Conservation (phyloP, 2,113 vertebrate genomes). For the Pycnonotus jocosus region DNA sequence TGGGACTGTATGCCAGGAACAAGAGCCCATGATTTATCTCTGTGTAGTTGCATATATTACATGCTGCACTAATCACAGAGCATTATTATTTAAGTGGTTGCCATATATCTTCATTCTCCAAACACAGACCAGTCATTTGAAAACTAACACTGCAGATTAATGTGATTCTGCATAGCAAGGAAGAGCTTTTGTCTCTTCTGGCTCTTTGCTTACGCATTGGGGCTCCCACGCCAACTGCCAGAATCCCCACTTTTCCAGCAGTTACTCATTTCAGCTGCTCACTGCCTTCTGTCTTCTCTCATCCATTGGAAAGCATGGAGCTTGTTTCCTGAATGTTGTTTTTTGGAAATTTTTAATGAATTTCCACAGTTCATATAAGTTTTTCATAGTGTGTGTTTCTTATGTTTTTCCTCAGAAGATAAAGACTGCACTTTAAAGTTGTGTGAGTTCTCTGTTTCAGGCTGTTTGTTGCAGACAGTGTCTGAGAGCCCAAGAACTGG, state of each 20-base stretch:
- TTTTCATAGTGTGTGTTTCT: neutral
- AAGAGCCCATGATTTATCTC: neutral
- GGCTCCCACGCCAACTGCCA: fast-evolving
- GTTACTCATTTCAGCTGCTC: neutral
- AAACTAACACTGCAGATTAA: neutral
- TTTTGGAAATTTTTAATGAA: neutral
- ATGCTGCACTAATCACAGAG: neutral
- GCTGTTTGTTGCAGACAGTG: neutral
- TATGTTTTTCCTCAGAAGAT: neutral
- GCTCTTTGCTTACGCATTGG: fast-evolving
- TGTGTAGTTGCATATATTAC: neutral
- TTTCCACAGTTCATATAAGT: fast-evolving
- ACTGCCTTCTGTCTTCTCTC: neutral
- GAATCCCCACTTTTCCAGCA: neutral
- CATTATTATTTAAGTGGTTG: neutral
- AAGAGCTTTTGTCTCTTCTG: neutral
- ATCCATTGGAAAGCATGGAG: neutral
- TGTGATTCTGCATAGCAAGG: neutral
- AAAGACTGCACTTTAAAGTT: neutral
- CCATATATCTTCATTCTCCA: neutral
- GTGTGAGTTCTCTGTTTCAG: neutral
- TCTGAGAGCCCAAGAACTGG: neutral
- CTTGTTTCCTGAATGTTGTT: neutral
- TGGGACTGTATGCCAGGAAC: neutral
- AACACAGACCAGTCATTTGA: neutral